Evolutionary conservation across 2,888 invertebrate species (phyloP), one percentile per base, ranked within the genome.

Genomic region (Aelia acuminata): DNA sequence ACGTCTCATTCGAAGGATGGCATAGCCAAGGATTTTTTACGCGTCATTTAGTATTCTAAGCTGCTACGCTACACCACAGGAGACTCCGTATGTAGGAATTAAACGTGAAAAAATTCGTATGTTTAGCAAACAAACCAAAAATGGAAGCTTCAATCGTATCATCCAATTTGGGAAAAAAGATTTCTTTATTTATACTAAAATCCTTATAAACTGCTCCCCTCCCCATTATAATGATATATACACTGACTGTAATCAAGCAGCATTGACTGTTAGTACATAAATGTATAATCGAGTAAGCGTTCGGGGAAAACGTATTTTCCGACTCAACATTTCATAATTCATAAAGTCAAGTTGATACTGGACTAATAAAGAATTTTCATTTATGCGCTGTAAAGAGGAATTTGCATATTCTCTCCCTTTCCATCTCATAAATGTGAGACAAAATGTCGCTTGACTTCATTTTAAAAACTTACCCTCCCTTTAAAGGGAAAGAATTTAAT

Each of bases 291-390:
- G 18, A 35, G 35, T 35, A 31, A 70, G 13, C 15, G 35, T 70
- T 70, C 35, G 18, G 63, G 8, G 63, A 4, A 35, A 70, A 70
- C 3, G 5, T 5, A 26, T 13, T 70, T 70, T 35, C 63, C 35
- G 63, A 20, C 63, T 70, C 63, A 70, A 35, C 63, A 70, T 70
- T 70, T 70, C 31, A 70, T 70, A 70, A 70, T 70, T 70, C 63
- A 70, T 70, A 70, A 70, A 70, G 31, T 18, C 63, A 70, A 70
- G 15, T 26, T 57, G 57, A 57, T 70, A 35, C 18, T 70, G 18
- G 31, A 70, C 63, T 70, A 35, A 70, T 70, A 70, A 35, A 70
- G 63, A 70, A 70, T 70, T 70, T 70, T 70, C 63, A 70, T 70
- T 70, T 70, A 70, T 70, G 63, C 31, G 63, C 63, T 70, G 63